Evolutionary conservation across 2,888 invertebrate species (phyloP).

Genomic region (Drosophila colorata): DNA sequence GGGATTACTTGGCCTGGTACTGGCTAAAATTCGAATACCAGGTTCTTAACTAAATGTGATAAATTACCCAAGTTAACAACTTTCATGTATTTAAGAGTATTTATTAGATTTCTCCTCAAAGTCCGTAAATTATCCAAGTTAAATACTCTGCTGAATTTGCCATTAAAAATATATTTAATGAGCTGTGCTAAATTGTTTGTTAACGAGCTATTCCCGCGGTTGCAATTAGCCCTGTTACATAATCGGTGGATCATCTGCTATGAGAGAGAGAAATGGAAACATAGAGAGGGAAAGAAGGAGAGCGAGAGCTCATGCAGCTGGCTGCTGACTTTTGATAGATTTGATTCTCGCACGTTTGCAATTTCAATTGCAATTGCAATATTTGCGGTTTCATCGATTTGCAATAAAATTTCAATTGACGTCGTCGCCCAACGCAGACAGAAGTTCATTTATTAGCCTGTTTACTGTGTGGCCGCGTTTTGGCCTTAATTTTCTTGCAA

Average conservation of each 20-base stretch:
- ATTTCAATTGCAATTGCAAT: constrained; percentile 26
- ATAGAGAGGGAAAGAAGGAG: too few relatives aligned
- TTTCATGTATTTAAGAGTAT: too few relatives aligned
- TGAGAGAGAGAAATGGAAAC: neutral
- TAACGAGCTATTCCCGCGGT: neutral
- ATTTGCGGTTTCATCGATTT: constrained; percentile 16
- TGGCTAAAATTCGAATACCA: neutral
- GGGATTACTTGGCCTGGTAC: neutral
- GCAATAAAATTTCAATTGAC: constrained; percentile 38
- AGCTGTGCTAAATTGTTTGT: neutral
- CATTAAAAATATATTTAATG: neutral
- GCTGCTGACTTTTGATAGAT: constrained; percentile 34
- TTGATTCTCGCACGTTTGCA: constrained; percentile 42
- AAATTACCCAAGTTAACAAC: too few relatives aligned
- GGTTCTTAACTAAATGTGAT: neutral
- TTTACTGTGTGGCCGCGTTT: constrained; percentile 8
- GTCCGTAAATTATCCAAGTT: too few relatives aligned
- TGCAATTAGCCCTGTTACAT: constrained; percentile 7
- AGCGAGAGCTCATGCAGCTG: constrained; percentile 3
- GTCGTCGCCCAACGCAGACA: constrained; percentile 25
- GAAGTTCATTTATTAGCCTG: constrained; percentile 31
- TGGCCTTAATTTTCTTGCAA: constrained; percentile 29
- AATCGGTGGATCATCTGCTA: constrained; percentile 3
- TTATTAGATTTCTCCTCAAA: neutral
- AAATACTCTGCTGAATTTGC: neutral